A percentile compares a stretch with the other conserved stretches of the same genome.
Conservation (phyloP, 1,140 invertebrate species). For the Drosophila navojoa region DNA sequence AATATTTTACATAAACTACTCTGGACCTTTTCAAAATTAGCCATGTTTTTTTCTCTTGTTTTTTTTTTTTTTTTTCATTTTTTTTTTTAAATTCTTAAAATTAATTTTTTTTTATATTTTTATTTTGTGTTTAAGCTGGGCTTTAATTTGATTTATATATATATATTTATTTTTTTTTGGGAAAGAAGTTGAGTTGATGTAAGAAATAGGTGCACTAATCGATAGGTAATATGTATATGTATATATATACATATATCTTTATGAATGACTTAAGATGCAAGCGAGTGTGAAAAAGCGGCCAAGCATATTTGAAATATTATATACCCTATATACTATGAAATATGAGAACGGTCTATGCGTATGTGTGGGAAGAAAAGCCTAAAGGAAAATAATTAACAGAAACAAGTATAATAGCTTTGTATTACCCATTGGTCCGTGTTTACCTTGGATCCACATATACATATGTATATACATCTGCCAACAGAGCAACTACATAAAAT, state of each 20-base stretch:
- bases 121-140: slow-evolving; percentile 42
- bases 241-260: slow-evolving; percentile 2
- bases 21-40: slow-evolving; percentile 70
- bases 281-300: slow-evolving; percentile 24
- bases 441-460: background rate
- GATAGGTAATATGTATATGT: slow-evolving; percentile 21
- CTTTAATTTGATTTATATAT: slow-evolving; percentile 38
- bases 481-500: slow-evolving; percentile 25
- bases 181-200: slow-evolving; percentile 12
- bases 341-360: background rate
- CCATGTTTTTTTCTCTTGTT: slow-evolving; percentile 39
- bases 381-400: background rate
- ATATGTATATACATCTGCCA: background rate
- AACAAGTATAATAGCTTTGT: background rate
- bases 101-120: slow-evolving; percentile 41
- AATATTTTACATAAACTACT: slow-evolving; percentile 77
- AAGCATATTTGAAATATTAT: slow-evolving; percentile 24
- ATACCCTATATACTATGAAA: slow-evolving; percentile 20
- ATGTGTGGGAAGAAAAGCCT: background rate
- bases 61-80: background rate
- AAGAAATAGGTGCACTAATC: slow-evolving; percentile 25
- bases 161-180: slow-evolving; percentile 1
- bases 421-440: slow-evolving; percentile 51
- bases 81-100: slow-evolving; percentile 24
- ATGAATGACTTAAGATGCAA: slow-evolving; percentile 23